Base-by-base conservation (phyloP, 2,888 invertebrate genomes). In the Polydrusus pterygomalis region DNA sequence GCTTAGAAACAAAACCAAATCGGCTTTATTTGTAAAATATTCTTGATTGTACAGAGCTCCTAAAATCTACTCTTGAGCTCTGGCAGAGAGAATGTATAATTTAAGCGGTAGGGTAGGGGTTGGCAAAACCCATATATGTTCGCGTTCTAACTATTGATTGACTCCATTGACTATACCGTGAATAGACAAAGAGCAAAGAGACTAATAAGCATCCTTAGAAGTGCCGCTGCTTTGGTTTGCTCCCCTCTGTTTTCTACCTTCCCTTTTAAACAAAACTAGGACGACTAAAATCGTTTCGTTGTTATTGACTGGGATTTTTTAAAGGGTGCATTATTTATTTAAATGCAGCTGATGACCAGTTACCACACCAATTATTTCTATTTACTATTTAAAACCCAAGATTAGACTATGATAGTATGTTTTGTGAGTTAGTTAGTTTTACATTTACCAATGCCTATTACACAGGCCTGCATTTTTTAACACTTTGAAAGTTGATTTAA, bases 131-230 rank as follows among this genome's bases (percentile, higher is more conserved):
- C 49, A 70, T 67, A 67, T 34, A 67, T 67, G 40, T 54, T 51
- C 54, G 38, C 54, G 62, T 40, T 71, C 63, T 54, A 63, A 60
- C 58, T 63, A 62, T 62, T 70, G 62, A 67, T 74, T 74, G 74
- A 56, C 74, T 74, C 15, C 68, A 54, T 68, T 68, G 54, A 62
- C 63, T 65, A 15, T 58, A 47, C 60, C 15, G 62, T 25, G 62
- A 58, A 74, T 54, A 67, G 60, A 56, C 74, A 74, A 67, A 62
- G 70, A 63, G 58, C 58, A 60, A 17, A 54, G 68, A 54, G 68
- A 68, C 54, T 74, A 69, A 74, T 68, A 69, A 69, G 68, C 69
- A 63, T 63, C 74, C 60, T 67, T 73, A 68, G 62, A 73, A 68
- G 56, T 67, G 56, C 73, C 34, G 47, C 64, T 58, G 72, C 72